Evolutionary conservation across 2,113 vertebrate genomes (phyloP).

Genomic region (Toxotes chatareus): DNA sequence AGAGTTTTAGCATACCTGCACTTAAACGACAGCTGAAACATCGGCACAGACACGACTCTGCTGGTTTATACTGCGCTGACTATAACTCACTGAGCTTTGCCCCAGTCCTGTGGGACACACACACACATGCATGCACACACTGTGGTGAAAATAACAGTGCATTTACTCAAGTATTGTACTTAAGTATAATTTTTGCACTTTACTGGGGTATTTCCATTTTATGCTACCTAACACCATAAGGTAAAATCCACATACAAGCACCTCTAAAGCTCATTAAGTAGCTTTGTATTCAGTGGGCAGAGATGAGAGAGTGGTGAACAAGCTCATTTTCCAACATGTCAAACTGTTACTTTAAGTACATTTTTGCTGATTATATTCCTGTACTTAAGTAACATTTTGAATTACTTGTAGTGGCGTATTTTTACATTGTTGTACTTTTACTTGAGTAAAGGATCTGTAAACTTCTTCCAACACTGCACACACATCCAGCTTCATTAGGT

Average conservation of each 20-base stretch:
- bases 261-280: background rate
- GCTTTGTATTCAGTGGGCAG: too few species aligned
- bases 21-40: constrained; percentile 56
- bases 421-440: background rate
- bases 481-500: constrained; percentile 29
- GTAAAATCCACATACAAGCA: background rate
- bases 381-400: background rate
- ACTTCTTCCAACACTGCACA: background rate
- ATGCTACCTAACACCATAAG: too few species aligned
- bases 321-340: background rate
- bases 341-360: background rate
- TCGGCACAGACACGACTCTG: constrained; percentile 31
- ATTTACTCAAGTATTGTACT: too few species aligned
- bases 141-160: background rate
- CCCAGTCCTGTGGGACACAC: background rate
- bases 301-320: background rate
- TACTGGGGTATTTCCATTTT: too few species aligned
- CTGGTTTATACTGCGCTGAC: constrained; percentile 8
- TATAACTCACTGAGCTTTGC: constrained; percentile 33
- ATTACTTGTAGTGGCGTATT: background rate
- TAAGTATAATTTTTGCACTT: too few species aligned
- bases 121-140: constrained; percentile 26
- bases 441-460: background rate
- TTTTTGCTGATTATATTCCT: background rate
- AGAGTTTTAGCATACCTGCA: constrained; percentile 63